A percentile compares a stretch with the other conserved stretches of the same genome.
phyloP scores from a whole-genome alignment of 1,140 invertebrate species.

The Platorchestia sp. region DNA sequence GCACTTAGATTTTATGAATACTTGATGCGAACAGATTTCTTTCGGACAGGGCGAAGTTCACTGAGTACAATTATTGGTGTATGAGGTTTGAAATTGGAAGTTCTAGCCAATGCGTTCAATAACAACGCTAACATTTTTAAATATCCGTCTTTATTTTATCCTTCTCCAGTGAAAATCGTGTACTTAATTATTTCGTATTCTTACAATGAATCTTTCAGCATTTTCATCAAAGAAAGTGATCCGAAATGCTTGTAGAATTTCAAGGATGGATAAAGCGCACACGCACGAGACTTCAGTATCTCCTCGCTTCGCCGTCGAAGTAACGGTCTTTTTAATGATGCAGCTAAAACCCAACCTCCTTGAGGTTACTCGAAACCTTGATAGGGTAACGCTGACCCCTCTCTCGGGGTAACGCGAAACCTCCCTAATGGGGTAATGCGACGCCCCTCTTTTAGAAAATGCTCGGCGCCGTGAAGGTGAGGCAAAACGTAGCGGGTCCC shows the following conservation, averaged over 20 bases:
- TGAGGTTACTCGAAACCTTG: background rate
- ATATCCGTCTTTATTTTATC: background rate
- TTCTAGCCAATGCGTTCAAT: background rate
- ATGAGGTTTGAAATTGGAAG: background rate
- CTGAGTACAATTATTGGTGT: too few species aligned
- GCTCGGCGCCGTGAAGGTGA: background rate
- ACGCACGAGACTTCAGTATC: background rate
- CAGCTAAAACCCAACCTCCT: background rate
- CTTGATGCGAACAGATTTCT: too few species aligned
- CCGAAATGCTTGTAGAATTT: background rate
- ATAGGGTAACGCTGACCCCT: slow-evolving; percentile 5
- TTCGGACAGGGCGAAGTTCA: too few species aligned
- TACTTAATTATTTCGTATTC: background rate
- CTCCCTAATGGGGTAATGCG: background rate
- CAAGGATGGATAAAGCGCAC: background rate
- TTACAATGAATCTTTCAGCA: background rate
- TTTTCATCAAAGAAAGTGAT: background rate
- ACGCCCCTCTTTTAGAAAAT: background rate
- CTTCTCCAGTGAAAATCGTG: background rate
- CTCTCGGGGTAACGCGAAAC: background rate
- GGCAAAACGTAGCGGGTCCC: background rate
- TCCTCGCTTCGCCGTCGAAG: background rate
- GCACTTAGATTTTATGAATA: too few species aligned
- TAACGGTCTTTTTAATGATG: background rate
- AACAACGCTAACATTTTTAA: background rate